phyloP scores from a whole-genome alignment of 2,888 invertebrate species.

The Abrostola tripartita region DNA sequence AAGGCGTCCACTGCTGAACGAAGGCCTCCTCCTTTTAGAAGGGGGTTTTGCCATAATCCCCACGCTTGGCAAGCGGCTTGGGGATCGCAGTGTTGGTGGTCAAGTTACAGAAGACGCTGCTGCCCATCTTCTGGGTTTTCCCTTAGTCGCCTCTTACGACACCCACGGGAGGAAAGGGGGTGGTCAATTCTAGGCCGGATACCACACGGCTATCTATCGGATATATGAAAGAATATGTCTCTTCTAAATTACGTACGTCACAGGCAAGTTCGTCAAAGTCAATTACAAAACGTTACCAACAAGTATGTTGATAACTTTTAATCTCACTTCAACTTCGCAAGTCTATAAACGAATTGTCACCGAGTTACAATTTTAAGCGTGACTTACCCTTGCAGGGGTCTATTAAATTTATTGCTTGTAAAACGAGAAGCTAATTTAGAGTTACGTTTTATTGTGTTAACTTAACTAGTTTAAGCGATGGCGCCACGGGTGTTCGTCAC shows the following conservation, averaged over 20 bases:
- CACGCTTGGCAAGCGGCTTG: no score
- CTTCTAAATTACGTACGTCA: neutral
- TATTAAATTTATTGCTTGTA: slow-evolving; percentile 88
- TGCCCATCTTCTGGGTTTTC: no score
- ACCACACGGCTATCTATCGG: no score
- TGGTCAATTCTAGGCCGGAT: no score
- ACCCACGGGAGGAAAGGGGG: no score
- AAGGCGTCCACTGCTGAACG: no score
- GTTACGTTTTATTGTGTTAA: slow-evolving; percentile 86
- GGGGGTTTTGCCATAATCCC: no score
- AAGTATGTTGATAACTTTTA: slow-evolving; percentile 48
- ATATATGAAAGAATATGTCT: neutral
- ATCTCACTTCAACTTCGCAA: slow-evolving; percentile 57
- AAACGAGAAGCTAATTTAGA: slow-evolving; percentile 87
- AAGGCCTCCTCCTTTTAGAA: no score
- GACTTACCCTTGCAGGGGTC: slow-evolving; percentile 74
- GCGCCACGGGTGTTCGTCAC: slow-evolving; percentile 74
- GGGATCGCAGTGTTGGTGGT: no score
- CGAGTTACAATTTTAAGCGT: slow-evolving; percentile 79
- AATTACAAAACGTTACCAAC: slow-evolving; percentile 30
- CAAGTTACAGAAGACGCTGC: no score
- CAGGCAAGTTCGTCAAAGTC: slow-evolving; percentile 13
- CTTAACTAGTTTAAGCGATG: slow-evolving; percentile 81
- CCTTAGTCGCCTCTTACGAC: no score
- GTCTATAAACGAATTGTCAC: slow-evolving; percentile 79